phyloP scores from a whole-genome alignment of 2,888 invertebrate genomes.

The Drosophila pullipes region DNA sequence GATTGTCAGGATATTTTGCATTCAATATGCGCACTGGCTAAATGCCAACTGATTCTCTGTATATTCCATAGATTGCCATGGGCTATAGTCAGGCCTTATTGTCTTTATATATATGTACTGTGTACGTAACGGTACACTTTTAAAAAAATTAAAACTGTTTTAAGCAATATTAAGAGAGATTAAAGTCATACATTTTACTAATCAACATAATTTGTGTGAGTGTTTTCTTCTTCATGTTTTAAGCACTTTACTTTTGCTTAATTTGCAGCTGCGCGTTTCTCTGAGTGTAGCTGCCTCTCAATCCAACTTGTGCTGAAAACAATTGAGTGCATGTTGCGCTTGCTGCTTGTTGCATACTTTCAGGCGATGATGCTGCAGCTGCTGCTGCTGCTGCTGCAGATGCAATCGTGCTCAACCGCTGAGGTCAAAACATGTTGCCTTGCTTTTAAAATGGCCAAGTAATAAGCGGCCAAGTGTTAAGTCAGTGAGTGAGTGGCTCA shows the following conservation, averaged over 20 bases:
- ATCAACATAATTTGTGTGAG: background rate
- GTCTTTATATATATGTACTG: constrained; percentile 2
- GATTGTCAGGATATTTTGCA: constrained; percentile 30
- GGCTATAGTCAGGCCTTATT: constrained; percentile 8
- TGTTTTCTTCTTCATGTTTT: background rate
- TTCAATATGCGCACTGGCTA: constrained; percentile 67
- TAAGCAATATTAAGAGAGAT: background rate
- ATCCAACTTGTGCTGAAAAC: constrained; percentile 43
- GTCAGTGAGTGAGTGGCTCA: constrained; percentile 15
- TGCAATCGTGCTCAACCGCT: constrained; percentile 35
- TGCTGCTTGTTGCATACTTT: constrained; percentile 68
- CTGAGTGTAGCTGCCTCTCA: constrained; percentile 2
- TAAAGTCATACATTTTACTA: background rate
- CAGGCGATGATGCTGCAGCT: constrained; percentile 42
- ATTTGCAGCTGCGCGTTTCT: background rate
- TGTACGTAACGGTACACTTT: background rate
- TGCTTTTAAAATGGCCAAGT: constrained; percentile 15
- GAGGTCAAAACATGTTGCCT: constrained; percentile 36
- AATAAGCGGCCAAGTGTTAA: constrained; percentile 34
- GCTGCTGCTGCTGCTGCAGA: constrained; percentile 8
- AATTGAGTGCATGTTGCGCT: constrained; percentile 63
- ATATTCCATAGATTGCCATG: constrained; percentile 30
- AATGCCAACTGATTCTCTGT: constrained; percentile 64
- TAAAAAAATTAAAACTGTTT: background rate
- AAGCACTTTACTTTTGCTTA: background rate